Conservation (phyloP, 2,113 vertebrate genomes). For the Spea bombifrons region DNA sequence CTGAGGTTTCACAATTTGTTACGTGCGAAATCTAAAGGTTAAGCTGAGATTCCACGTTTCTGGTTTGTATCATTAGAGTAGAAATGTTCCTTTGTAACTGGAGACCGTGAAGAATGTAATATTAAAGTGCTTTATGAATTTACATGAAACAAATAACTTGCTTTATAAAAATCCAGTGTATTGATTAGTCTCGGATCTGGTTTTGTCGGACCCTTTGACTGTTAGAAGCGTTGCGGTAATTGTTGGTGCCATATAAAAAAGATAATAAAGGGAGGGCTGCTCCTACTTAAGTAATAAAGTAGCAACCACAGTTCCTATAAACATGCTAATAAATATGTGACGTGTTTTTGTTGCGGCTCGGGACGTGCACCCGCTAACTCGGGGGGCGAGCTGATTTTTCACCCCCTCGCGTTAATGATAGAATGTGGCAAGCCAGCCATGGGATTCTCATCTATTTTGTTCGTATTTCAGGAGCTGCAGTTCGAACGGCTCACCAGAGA, state of each 20-base stretch:
- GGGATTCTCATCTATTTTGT: conserved; percentile 48
- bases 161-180: no score
- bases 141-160: no score
- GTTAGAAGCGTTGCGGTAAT: no score
- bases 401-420: conserved; percentile 4
- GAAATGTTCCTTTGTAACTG: not conserved
- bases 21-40: not conserved
- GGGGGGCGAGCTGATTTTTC: not conserved
- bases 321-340: conserved; percentile 10
- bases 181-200: no score
- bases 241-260: no score
- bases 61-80: not conserved
- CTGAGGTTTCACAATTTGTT: not conserved
- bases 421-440: conserved; percentile 6
- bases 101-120: no score
- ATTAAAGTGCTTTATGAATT: no score
- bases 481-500: conserved; percentile 98
- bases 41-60: not conserved
- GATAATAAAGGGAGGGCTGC: not conserved
- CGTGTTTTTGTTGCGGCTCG: not conserved
- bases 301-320: not conserved
- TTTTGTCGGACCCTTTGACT: no score
- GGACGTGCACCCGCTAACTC: not conserved
- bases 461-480: conserved; percentile 90
- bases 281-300: not conserved